Evolutionary conservation across 1,140 invertebrate genomes (phyloP).

Genomic region (Vanessa tameamea): DNA sequence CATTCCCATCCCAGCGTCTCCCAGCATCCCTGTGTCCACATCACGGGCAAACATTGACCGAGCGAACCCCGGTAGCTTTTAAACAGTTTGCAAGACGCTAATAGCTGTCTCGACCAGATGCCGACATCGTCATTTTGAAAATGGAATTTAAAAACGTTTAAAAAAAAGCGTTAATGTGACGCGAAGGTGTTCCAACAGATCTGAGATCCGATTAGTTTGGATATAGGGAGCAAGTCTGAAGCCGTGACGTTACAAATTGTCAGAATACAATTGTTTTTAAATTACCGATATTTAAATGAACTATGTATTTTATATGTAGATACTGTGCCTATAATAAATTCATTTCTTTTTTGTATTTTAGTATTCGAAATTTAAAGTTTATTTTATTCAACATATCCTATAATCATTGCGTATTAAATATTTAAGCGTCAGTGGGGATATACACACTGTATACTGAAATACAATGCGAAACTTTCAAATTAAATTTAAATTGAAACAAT

Average conservation of each 20-base stretch:
- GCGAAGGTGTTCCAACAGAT: conserved; percentile 8
- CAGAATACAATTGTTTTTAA: background rate
- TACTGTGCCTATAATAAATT: too few relatives aligned
- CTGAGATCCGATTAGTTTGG: conserved; percentile 1
- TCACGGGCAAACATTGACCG: conserved; percentile 61
- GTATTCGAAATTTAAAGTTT: too few relatives aligned
- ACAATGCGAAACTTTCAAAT: too few relatives aligned
- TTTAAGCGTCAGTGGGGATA: too few relatives aligned
- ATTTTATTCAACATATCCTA: too few relatives aligned
- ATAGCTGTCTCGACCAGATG: conserved; percentile 56
- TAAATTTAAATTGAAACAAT: too few relatives aligned
- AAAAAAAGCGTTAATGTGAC: conserved; percentile 30
- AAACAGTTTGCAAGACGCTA: conserved; percentile 66
- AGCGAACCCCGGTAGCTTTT: conserved; percentile 75
- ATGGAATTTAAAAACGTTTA: conserved; percentile 15
- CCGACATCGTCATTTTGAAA: conserved; percentile 32
- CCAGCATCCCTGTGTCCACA: conserved; percentile 35
- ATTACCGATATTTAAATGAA: background rate
- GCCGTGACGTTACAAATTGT: background rate
- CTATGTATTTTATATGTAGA: too few relatives aligned
- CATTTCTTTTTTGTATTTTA: too few relatives aligned
- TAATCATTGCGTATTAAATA: too few relatives aligned
- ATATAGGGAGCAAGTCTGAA: too few relatives aligned
- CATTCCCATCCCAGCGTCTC: conserved; percentile 16
- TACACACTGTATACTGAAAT: too few relatives aligned